These are phyloP conservation scores for Fukomys damarensis DNA, from an alignment of 2,113 vertebrate genomes.

Conservation along the genomic window DNA sequence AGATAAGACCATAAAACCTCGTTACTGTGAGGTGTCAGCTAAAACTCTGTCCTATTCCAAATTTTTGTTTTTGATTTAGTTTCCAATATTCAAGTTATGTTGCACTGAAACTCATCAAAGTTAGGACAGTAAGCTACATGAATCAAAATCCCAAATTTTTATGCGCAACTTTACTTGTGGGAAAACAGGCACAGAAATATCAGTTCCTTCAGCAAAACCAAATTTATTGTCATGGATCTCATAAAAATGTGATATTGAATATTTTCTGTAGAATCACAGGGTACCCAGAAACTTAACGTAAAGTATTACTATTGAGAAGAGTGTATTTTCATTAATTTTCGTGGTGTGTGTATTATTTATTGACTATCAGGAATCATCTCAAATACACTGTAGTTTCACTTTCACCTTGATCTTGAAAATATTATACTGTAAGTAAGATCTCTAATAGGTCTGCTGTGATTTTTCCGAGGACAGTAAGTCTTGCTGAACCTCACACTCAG, in stretches of 20 bases:
- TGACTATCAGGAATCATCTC: neutral
- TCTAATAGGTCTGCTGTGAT: neutral
- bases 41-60: slow-evolving; percentile 5
- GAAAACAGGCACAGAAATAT: neutral
- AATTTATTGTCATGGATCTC: neutral
- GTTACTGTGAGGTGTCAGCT: neutral
- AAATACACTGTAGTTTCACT: neutral
- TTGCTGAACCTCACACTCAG: neutral
- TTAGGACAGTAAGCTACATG: neutral
- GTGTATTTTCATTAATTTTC: neutral
- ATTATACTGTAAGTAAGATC: neutral
- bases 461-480: neutral
- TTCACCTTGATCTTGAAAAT: neutral
- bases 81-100: neutral
- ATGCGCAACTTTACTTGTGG: neutral
- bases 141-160: neutral
- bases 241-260: neutral
- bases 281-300: neutral
- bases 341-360: neutral
- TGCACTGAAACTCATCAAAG: neutral
- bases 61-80: neutral
- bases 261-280: neutral
- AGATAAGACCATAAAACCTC: neutral
- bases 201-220: neutral
- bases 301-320: neutral